Evolutionary conservation across 2,888 invertebrate species (phyloP).

Genomic region (Miltochrista miniata): DNA sequence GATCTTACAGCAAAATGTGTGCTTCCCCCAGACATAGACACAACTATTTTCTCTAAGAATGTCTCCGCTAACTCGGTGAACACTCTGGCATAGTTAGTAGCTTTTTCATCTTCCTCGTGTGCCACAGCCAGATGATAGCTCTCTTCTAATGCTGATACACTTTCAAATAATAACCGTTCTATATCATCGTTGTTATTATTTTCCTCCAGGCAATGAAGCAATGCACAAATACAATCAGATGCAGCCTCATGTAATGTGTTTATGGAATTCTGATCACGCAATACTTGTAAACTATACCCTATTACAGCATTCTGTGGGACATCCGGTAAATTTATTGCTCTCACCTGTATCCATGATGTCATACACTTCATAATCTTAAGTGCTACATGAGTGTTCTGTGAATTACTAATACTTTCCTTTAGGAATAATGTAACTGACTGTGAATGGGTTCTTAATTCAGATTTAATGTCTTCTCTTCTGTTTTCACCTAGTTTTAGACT

Average conservation of each 20-base stretch:
- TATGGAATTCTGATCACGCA: conserved; percentile 84
- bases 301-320: conserved; percentile 89
- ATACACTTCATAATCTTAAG: conserved; percentile 92
- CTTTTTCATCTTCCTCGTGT: conserved; percentile 96
- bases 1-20: conserved; percentile 92
- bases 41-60: conserved; percentile 92
- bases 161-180: conserved; percentile 91
- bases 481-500: conserved; percentile 94
- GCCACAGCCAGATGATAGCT: conserved; percentile 96
- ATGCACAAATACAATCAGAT: conserved; percentile 94
- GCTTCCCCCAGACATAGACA: conserved; percentile 82
- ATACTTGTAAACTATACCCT: conserved; percentile 88
- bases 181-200: conserved; percentile 88
- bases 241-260: conserved; percentile 93
- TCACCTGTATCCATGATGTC: conserved; percentile 95
- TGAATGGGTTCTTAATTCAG: conserved; percentile 90
- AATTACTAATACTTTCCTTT: conserved; percentile 88
- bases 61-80: conserved; percentile 98
- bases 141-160: conserved; percentile 90
- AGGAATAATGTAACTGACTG: conserved; percentile 91
- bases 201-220: conserved; percentile 92
- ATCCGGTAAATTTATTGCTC: conserved; percentile 89
- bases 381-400: conserved; percentile 86
- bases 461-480: conserved; percentile 92
- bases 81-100: conserved; percentile 95